A percentile compares a stretch with the other conserved stretches of the same genome.
These are phyloP conservation scores for Lates calcarifer DNA, from an alignment of 2,113 vertebrate species.

Conservation along the genomic window DNA sequence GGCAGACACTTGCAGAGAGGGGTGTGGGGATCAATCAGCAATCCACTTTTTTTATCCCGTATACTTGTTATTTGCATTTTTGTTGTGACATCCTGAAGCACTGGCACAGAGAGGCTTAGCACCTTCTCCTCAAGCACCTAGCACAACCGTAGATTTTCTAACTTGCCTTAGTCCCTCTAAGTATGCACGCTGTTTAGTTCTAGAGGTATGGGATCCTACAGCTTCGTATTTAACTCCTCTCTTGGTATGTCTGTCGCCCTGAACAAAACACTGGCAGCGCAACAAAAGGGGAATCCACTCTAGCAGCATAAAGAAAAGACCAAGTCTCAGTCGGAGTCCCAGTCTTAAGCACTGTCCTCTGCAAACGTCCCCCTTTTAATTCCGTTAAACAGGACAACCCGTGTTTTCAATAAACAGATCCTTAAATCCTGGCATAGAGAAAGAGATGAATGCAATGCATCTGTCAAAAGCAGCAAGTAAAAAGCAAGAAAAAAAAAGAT, in stretches of 20 bases:
- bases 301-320: constrained; percentile 52
- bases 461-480: constrained; percentile 63
- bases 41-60: constrained; percentile 52
- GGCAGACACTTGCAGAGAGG: constrained; percentile 50
- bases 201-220: constrained; percentile 35
- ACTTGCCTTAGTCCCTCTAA: constrained; percentile 57
- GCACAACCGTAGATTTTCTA: constrained; percentile 49
- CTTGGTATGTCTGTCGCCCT: constrained; percentile 45
- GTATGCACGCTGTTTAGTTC: constrained; percentile 38
- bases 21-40: constrained; percentile 43
- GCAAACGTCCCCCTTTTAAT: constrained; percentile 49
- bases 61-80: constrained; percentile 54
- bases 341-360: constrained; percentile 60
- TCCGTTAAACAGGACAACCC: constrained; percentile 38
- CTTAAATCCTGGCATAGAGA: constrained; percentile 43
- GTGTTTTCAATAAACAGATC: constrained; percentile 50
- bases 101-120: neutral
- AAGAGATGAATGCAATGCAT: constrained; percentile 49
- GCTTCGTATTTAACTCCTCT: constrained; percentile 68
- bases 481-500: constrained; percentile 58
- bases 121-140: constrained; percentile 35
- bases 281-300: constrained; percentile 68
- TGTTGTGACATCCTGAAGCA: constrained; percentile 38
- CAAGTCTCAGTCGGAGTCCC: constrained; percentile 66
- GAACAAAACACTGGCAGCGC: constrained; percentile 48